These are phyloP conservation scores for Pollenia griseotomentosa DNA, from an alignment of 2,888 invertebrate species.

Conservation along the genomic window DNA sequence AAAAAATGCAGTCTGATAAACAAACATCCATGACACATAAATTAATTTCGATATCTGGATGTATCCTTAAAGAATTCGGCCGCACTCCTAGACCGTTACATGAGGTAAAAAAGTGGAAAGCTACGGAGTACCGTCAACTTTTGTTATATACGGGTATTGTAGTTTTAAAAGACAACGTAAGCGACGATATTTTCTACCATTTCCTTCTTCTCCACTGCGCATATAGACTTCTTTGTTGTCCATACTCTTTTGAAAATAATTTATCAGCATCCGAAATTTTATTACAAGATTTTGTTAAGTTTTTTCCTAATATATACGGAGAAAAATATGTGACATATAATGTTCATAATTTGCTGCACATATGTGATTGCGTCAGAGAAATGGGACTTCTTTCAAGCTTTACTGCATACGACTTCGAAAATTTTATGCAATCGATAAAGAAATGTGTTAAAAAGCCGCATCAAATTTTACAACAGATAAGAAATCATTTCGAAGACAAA, in stretches of 20 bases:
- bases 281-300: not conserved
- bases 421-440: conserved; percentile 4
- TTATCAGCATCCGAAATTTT: not conserved
- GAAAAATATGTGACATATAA: conserved; percentile 3
- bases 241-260: too few relatives aligned
- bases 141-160: not conserved
- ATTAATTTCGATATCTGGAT: conserved; percentile 11
- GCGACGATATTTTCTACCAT: conserved; percentile 30
- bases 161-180: conserved; percentile 28
- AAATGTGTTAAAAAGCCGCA: conserved; percentile 1
- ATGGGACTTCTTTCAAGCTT: conserved; percentile 13
- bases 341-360: conserved; percentile 2
- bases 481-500: conserved; percentile 12
- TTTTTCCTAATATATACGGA: not conserved
- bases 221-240: too few relatives aligned
- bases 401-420: conserved; percentile 10
- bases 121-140: too few relatives aligned
- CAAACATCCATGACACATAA: conserved; percentile 4
- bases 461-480: conserved; percentile 20
- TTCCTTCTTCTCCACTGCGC: not conserved
- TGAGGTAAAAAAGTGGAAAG: conserved; percentile 26
- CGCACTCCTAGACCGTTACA: conserved; percentile 3
- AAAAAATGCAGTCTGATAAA: not conserved
- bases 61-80: conserved; percentile 1
- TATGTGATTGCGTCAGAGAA: conserved; percentile 16